These are phyloP conservation scores for Lasius fuliginosus DNA, from an alignment of 2,888 invertebrate genomes.

Conservation along the genomic window DNA sequence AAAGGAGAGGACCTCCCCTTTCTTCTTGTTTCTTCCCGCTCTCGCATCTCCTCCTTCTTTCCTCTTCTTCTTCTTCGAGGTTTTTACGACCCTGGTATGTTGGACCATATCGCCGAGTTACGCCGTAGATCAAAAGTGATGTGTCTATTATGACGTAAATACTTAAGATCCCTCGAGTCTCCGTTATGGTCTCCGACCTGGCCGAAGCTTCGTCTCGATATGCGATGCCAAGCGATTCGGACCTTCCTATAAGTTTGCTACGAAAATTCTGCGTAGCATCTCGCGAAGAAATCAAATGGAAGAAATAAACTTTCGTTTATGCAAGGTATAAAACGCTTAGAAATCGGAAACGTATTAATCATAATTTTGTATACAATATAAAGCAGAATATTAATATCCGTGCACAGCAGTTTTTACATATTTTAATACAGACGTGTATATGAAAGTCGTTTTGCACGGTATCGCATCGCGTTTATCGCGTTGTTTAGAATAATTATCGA, in stretches of 20 bases:
- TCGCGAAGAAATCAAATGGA: neutral
- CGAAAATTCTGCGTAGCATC: neutral
- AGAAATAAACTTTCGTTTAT: neutral
- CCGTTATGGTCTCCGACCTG: slow-evolving; percentile 45
- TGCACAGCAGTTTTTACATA: neutral
- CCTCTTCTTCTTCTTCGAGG: slow-evolving; percentile 78
- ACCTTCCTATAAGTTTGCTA: slow-evolving; percentile 39
- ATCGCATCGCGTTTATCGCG: neutral
- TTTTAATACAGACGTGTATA: too few relatives aligned
- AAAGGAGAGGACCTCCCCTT: slow-evolving; percentile 70
- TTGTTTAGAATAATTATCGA: neutral
- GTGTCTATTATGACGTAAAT: slow-evolving; percentile 85
- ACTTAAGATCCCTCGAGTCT: slow-evolving; percentile 74
- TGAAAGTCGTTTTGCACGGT: too few relatives aligned
- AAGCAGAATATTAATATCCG: neutral
- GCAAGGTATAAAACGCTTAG: neutral
- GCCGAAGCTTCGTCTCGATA: slow-evolving; percentile 47
- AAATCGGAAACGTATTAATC: neutral
- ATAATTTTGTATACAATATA: neutral
- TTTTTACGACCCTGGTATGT: slow-evolving; percentile 84
- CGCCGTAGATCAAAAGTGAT: slow-evolving; percentile 84
- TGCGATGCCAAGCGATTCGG: slow-evolving; percentile 18
- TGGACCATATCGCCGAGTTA: slow-evolving; percentile 79
- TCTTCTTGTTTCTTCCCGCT: slow-evolving; percentile 59
- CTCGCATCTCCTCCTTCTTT: slow-evolving; percentile 23